phyloP scores from a whole-genome alignment of 2,113 vertebrate genomes.

The Chionodraco myersi region DNA sequence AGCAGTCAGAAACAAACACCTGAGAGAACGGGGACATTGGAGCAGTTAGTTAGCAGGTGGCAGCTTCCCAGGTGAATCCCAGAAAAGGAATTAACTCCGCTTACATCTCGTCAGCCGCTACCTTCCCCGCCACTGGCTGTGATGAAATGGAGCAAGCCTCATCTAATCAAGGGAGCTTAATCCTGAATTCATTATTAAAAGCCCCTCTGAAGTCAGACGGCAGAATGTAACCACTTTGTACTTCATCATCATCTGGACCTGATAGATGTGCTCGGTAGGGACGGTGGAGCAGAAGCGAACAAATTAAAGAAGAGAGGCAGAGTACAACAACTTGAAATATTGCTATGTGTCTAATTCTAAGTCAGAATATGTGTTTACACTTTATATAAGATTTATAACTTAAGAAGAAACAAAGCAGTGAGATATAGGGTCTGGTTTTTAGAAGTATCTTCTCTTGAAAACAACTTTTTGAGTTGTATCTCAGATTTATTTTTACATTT shows the following conservation, averaged over 20 bases:
- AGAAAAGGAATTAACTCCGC: slow-evolving; percentile 26
- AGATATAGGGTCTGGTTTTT: no score
- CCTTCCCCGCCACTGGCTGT: slow-evolving; percentile 10
- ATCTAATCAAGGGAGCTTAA: slow-evolving; percentile 61
- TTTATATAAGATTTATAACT: no score
- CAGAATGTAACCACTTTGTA: slow-evolving; percentile 51
- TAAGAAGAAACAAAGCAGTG: no score
- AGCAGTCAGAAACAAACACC: slow-evolving; percentile 9
- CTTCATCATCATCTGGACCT: slow-evolving; percentile 50
- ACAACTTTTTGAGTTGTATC: no score
- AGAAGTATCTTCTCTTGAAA: no score
- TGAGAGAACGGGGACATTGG: background rate
- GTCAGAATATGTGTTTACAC: no score
- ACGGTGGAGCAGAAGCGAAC: background rate
- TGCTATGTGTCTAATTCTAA: no score
- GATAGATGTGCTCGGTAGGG: slow-evolving; percentile 4
- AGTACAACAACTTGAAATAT: background rate
- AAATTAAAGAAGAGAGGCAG: slow-evolving; percentile 5
- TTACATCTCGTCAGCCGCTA: slow-evolving; percentile 22
- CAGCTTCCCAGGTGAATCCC: slow-evolving; percentile 41
- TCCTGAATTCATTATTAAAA: slow-evolving; percentile 61
- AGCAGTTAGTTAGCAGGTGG: slow-evolving; percentile 33
- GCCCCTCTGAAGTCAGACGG: slow-evolving; percentile 23
- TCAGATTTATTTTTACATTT: no score
- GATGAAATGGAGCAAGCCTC: slow-evolving; percentile 39